Evolutionary conservation across 2,888 invertebrate species (phyloP).

Genomic region (Epicampocera succincta): DNA sequence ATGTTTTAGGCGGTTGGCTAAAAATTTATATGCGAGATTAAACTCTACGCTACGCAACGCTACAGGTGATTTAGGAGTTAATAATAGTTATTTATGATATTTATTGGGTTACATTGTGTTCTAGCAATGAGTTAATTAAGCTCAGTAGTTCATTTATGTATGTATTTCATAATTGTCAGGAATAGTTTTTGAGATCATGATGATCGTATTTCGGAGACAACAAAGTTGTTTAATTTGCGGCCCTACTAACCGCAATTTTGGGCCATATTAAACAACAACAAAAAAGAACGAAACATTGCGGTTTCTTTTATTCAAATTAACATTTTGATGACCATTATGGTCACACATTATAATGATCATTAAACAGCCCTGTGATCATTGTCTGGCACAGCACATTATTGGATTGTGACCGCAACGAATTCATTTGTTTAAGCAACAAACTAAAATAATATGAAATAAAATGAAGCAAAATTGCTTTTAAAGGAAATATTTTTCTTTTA

Average conservation of each 20-base stretch:
- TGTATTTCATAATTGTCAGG: neutral
- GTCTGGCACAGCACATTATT: conserved; percentile 26
- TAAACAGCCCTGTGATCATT: conserved; percentile 24
- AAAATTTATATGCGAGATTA: conserved; percentile 54
- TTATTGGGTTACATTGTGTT: conserved; percentile 52
- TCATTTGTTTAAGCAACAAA: conserved; percentile 69
- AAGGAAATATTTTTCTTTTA: conserved; percentile 2
- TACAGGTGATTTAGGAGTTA: conserved; percentile 62
- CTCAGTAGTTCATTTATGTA: conserved; percentile 8
- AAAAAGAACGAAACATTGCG: too few species aligned
- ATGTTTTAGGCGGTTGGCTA: conserved; percentile 30
- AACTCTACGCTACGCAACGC: conserved; percentile 45
- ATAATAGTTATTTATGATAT: conserved; percentile 57
- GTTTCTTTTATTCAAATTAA: conserved; percentile 44
- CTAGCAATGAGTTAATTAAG: conserved; percentile 35
- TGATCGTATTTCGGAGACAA: conserved; percentile 3
- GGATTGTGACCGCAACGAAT: conserved; percentile 70
- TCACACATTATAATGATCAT: conserved; percentile 36
- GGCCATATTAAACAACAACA: too few species aligned
- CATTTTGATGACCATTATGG: conserved; percentile 42
- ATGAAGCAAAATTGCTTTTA: conserved; percentile 25
- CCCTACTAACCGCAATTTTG: conserved; percentile 54
- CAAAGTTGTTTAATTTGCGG: conserved; percentile 10
- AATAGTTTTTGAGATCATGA: neutral
- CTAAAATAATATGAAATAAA: too few species aligned